Percentiles rank a stretch among this genome's conserved stretches.
phyloP scores from a whole-genome alignment of 2,113 vertebrate genomes.

The Galeopterus variegatus region DNA sequence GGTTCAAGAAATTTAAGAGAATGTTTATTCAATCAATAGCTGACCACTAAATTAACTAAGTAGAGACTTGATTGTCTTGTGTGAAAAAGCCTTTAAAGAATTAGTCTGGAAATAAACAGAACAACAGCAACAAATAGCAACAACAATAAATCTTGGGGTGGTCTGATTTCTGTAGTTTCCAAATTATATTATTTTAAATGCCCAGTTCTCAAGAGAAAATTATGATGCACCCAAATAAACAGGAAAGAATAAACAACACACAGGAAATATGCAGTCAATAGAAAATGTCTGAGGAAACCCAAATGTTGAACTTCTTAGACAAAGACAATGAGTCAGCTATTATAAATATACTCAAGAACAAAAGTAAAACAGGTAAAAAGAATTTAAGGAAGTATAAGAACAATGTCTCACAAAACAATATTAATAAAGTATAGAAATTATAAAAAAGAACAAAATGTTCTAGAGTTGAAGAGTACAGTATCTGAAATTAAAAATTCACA shows the following conservation, averaged over 20 bases:
- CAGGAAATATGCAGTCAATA: neutral
- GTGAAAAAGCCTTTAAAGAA: neutral
- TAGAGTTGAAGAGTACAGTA: neutral
- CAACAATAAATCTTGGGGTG: neutral
- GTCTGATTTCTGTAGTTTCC: neutral
- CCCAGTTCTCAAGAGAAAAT: neutral
- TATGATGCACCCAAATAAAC: neutral
- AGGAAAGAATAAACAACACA: neutral
- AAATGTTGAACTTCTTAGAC: constrained; percentile 33
- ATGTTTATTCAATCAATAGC: neutral
- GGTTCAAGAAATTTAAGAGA: neutral
- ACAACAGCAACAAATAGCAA: neutral
- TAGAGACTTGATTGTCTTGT: neutral
- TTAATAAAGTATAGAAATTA: neutral
- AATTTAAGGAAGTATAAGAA: neutral
- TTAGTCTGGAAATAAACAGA: neutral
- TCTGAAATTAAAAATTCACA: neutral
- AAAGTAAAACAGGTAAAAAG: neutral
- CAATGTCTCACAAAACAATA: constrained; percentile 25
- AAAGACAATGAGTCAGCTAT: neutral
- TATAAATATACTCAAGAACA: constrained; percentile 33
- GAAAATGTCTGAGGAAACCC: neutral
- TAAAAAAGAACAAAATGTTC: neutral
- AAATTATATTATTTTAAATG: constrained; percentile 25
- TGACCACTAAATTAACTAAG: constrained; percentile 22